Conservation (phyloP, 2,888 invertebrate genomes). For the Drosophila rubida region DNA sequence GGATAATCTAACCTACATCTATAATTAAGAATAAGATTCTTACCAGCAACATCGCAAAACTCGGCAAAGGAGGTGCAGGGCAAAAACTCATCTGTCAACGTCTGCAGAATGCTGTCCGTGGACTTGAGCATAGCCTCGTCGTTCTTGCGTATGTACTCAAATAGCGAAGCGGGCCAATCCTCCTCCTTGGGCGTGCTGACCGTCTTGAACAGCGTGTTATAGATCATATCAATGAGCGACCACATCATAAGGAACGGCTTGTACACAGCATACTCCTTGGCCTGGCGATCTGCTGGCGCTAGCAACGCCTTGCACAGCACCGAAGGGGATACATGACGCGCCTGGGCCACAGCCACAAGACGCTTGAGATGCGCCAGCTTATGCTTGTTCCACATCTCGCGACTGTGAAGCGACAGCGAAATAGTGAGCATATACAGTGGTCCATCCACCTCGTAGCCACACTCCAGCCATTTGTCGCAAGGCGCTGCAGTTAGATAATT, state of each 20-base stretch:
- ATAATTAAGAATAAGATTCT: too few species aligned
- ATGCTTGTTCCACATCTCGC: slow-evolving; percentile 90
- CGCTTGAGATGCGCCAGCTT: slow-evolving; percentile 91
- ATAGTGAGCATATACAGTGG: slow-evolving; percentile 95
- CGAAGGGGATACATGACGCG: slow-evolving; percentile 89
- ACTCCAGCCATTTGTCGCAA: slow-evolving; percentile 90
- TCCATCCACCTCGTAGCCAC: slow-evolving; percentile 95
- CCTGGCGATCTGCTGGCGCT: slow-evolving; percentile 85
- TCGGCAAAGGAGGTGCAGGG: slow-evolving; percentile 96
- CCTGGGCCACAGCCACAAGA: slow-evolving; percentile 91
- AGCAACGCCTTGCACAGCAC: slow-evolving; percentile 85
- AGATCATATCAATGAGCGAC: slow-evolving; percentile 93
- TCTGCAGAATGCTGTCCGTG: slow-evolving; percentile 92
- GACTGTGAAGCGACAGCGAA: slow-evolving; percentile 91
- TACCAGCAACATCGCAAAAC: slow-evolving; percentile 96
- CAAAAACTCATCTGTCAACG: slow-evolving; percentile 94
- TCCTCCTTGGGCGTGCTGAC: slow-evolving; percentile 90
- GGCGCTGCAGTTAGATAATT: slow-evolving; percentile 89
- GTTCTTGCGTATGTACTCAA: slow-evolving; percentile 97
- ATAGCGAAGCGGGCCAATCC: slow-evolving; percentile 95
- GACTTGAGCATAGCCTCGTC: slow-evolving; percentile 95
- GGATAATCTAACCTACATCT: too few species aligned
- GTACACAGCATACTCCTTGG: slow-evolving; percentile 91
- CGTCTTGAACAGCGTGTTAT: slow-evolving; percentile 94
- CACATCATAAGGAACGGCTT: slow-evolving; percentile 94